Percentiles rank a stretch among this genome's conserved stretches.
Conservation (phyloP, 2,113 vertebrate species). For the Semicossyphus pulcher region DNA sequence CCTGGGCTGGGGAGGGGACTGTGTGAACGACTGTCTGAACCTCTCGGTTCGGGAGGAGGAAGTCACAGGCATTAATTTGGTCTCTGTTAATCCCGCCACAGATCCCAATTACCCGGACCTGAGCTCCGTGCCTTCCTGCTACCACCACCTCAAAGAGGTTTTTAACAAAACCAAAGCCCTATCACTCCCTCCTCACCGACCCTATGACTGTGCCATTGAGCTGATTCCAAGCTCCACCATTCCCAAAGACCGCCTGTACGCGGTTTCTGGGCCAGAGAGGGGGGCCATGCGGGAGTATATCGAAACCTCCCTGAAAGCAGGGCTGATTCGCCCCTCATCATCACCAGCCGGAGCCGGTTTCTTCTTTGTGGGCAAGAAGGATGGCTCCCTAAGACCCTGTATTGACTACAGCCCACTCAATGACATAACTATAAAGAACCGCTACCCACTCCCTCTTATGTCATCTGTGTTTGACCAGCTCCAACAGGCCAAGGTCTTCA, state of each 20-base stretch:
- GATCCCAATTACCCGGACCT: too few relatives aligned
- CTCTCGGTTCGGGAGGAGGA: too few relatives aligned
- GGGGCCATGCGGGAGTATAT: background rate
- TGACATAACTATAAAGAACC: background rate
- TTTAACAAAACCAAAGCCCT: background rate
- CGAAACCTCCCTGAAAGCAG: background rate
- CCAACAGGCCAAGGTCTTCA: too few relatives aligned
- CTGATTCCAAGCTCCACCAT: background rate
- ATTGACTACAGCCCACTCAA: background rate
- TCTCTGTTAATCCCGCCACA: too few relatives aligned
- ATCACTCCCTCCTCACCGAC: background rate
- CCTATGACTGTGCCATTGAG: background rate
- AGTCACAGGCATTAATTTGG: too few relatives aligned
- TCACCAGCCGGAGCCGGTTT: background rate
- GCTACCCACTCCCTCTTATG: background rate
- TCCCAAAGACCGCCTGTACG: background rate
- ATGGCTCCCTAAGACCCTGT: background rate
- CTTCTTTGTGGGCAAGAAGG: too few relatives aligned
- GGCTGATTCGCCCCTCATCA: background rate
- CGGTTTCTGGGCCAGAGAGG: background rate
- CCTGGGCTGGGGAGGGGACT: too few relatives aligned
- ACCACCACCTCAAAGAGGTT: background rate
- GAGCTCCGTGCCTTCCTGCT: background rate
- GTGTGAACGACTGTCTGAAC: too few relatives aligned
- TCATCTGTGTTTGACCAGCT: too few relatives aligned